Base-by-base conservation (phyloP, 2,888 invertebrate species). In the Acanthosepion esculentum region DNA sequence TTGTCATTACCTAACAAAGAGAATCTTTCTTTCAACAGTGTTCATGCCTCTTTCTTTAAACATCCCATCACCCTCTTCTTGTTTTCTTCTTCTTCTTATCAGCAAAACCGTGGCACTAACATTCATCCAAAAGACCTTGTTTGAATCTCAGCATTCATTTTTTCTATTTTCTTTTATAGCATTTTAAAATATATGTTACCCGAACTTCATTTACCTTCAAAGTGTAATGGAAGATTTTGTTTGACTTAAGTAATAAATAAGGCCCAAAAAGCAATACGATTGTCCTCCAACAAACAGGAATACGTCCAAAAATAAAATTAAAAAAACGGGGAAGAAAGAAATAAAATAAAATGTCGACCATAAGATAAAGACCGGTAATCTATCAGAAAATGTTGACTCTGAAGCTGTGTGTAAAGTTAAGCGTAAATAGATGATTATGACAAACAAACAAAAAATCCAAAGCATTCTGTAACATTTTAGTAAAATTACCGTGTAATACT, bases 91-190 rank as follows among this genome's bases (percentile, higher is more conserved):
- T 59, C 59, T 0, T 55, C 4, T 55, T 23, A 7, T 78, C n/a
- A 15, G 15, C 15, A n/a, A n/a, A 18, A 15, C n/a, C 33, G n/a
- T 78, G 78, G 78, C 78, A 78, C 78, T n/a, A 78, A 78, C n/a
- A 33, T 78, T 78, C n/a, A 78, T 78, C n/a, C 78, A 78, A 78
- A 78, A 78, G 78, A 78, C 78, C 78, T 78, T 78, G n/a, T 78
- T 33, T 78, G 78, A 78, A 78, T 78, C 78, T n/a, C 23, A 2
- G n/a, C n/a, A 78, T 78, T 78, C 12, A 78, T 33, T 78, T 78
- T 78, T 78, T 33, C 33, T 78, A 78, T 78, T 78, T 78, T 33
- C 33, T 78, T 33, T 78, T 78, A n/a, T 78, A n/a, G 78, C 78
- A 78, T 78, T 78, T 78, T 33, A 78, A 78, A 78, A 78, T 78